Evolutionary conservation across 2,797 vertebrate species (phyloP), one percentile per base, ranked within the genome.

Genomic region (Mustela erminea): DNA sequence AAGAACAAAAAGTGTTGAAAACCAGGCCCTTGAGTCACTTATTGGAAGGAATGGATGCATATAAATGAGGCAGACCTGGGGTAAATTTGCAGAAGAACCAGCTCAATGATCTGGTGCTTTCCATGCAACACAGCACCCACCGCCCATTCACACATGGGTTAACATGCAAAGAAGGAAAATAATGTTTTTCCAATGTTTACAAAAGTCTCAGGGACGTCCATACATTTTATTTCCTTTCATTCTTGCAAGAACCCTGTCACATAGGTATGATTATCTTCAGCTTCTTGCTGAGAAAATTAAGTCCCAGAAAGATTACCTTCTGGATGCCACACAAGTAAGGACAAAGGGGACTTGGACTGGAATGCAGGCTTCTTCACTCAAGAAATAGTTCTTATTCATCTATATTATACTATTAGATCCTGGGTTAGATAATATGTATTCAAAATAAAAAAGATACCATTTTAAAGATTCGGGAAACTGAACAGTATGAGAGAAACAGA

Each of bases 161-260:
- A 46, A 35, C 58, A 4, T 41, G n/a, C 38, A 68, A 88, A 75
- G 29, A 93, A 41, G 27, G 29, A 58, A 96, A 85, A 70, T 38
- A 29, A 81, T 75, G n/a, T 70, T 83, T 38, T 70, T 88, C 52
- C 43, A 3, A 0, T 82, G 64, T 93, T 96, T 74, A 75, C 62
- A 60, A 32, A 64, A 85, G 78, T 83, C 68, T 43, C 64, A 43
- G 60, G 7, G 43, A 66, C 60, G 70, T 90, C 38, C 11, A 27
- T 18, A n/a, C 41, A 64, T 82, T 95, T 95, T 70, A 66, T 96
- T 94, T 95, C 21, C 58, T 89, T 92, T 95, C 32, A 43, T 74
- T 74, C n/a, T 84, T 87, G 78, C 49, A 88, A 91, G 54, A 60
- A 54, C 27, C 32, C 43, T 86, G 54, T 87, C 82, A 84, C 78